Conservation (phyloP, 2,113 vertebrate species). For the Hemiscyllium ocellatum region DNA sequence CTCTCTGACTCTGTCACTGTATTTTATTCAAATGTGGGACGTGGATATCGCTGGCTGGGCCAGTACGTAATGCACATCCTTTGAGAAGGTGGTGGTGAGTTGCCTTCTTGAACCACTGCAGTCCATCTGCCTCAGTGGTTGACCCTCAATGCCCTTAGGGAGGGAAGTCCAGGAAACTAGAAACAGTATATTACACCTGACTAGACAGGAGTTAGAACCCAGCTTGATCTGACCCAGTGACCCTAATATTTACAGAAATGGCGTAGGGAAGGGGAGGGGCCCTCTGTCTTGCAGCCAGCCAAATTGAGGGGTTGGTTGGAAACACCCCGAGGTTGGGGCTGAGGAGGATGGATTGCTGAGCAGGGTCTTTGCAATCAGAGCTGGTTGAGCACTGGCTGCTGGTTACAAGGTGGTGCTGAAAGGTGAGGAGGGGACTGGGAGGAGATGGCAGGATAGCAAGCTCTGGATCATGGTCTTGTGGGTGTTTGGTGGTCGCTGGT, state of each 20-base stretch:
- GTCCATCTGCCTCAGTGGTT: no score
- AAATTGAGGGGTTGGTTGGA: conserved; percentile 39
- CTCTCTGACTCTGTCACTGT: no score
- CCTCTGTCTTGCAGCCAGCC: neutral
- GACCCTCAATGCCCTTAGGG: no score
- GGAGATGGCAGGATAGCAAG: neutral
- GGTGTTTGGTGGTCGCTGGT: neutral
- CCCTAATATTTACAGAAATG: neutral
- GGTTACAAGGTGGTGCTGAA: neutral
- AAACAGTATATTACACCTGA: neutral
- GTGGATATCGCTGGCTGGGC: no score
- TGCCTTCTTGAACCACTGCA: no score
- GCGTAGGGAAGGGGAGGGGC: neutral
- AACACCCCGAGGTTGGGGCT: neutral
- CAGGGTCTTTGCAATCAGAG: conserved; percentile 43
- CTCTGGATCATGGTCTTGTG: neutral
- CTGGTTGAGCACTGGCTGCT: neutral
- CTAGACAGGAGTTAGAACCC: neutral
- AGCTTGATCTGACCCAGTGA: no score
- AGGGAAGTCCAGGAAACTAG: neutral
- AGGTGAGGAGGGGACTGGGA: neutral
- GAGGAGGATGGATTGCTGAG: neutral
- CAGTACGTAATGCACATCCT: no score
- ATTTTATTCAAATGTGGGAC: no score
- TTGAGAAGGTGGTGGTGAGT: no score